These are phyloP conservation scores for Andrena fulva DNA, from an alignment of 2,888 invertebrate genomes.

Conservation along the genomic window DNA sequence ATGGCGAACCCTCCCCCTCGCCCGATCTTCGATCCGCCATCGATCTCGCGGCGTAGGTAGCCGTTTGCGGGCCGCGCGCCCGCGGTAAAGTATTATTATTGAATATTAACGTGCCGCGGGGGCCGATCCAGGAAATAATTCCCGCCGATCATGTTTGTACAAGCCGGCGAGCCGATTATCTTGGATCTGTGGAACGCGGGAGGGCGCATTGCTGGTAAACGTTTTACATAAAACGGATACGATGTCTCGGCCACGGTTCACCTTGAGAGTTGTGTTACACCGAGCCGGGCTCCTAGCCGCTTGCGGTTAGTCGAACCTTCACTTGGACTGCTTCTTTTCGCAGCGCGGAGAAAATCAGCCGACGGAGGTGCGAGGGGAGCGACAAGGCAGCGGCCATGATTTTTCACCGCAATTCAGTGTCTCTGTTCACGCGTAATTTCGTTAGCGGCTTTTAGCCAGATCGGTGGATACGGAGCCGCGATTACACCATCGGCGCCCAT, in stretches of 20 bases:
- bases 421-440: constrained; percentile 38
- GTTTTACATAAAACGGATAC: constrained; percentile 51
- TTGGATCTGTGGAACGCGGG: constrained; percentile 16
- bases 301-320: constrained; percentile 51
- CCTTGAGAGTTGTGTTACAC: constrained; percentile 65
- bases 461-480: constrained; percentile 7
- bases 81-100: constrained; percentile 15
- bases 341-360: not conserved
- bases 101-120: constrained; percentile 29
- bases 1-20: not conserved
- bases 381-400: not conserved
- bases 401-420: constrained; percentile 23
- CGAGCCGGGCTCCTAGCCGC: constrained; percentile 19
- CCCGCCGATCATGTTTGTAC: constrained; percentile 42
- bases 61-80: not conserved
- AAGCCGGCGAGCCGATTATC: constrained; percentile 49
- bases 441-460: constrained; percentile 34
- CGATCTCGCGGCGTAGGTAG: not conserved
- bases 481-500: constrained; percentile 32
- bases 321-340: constrained; percentile 24
- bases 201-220: constrained; percentile 33
- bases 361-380: not conserved
- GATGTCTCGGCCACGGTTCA: constrained; percentile 50
- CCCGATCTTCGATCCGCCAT: not conserved
- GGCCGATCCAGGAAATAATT: constrained; percentile 52